Percentiles rank a stretch among this genome's conserved stretches.
Conservation (phyloP, 1,140 invertebrate species). For the Hypothenemus hampei region DNA sequence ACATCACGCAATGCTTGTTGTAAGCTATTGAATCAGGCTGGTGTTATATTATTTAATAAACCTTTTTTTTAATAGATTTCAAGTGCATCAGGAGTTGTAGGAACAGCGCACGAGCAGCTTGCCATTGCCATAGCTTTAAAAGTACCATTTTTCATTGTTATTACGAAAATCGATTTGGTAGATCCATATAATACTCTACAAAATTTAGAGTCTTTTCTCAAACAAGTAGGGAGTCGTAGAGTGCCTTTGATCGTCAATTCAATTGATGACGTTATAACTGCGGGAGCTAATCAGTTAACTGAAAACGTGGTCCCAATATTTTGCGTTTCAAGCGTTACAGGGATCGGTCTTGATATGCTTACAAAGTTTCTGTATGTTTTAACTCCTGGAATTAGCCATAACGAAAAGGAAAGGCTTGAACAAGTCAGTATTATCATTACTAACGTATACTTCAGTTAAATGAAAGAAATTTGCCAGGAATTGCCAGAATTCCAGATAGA, state of each 20-base stretch:
- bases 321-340: slow-evolving; percentile 91
- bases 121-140: slow-evolving; percentile 77
- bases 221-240: slow-evolving; percentile 45
- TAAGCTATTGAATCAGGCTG: slow-evolving; percentile 49
- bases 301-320: slow-evolving; percentile 81
- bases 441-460: background rate
- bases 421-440: slow-evolving; percentile 46
- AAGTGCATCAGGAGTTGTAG: slow-evolving; percentile 59
- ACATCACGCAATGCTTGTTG: slow-evolving; percentile 91
- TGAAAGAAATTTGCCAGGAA: slow-evolving; percentile 49
- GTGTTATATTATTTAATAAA: slow-evolving; percentile 18
- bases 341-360: slow-evolving; percentile 73
- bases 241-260: slow-evolving; percentile 62
- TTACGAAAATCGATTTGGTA: slow-evolving; percentile 86
- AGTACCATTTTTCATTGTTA: slow-evolving; percentile 83
- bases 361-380: slow-evolving; percentile 73
- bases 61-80: slow-evolving; percentile 49
- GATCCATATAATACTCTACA: slow-evolving; percentile 55
- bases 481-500: slow-evolving; percentile 87
- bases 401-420: slow-evolving; percentile 68
- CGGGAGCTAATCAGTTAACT: slow-evolving; percentile 56
- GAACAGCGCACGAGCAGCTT: slow-evolving; percentile 78
- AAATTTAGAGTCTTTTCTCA: slow-evolving; percentile 63
- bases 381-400: slow-evolving; percentile 62
- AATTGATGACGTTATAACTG: slow-evolving; percentile 69